These are phyloP conservation scores for Aspidoscelis tigris DNA, from an alignment of 2,113 vertebrate genomes.

Conservation along the genomic window DNA sequence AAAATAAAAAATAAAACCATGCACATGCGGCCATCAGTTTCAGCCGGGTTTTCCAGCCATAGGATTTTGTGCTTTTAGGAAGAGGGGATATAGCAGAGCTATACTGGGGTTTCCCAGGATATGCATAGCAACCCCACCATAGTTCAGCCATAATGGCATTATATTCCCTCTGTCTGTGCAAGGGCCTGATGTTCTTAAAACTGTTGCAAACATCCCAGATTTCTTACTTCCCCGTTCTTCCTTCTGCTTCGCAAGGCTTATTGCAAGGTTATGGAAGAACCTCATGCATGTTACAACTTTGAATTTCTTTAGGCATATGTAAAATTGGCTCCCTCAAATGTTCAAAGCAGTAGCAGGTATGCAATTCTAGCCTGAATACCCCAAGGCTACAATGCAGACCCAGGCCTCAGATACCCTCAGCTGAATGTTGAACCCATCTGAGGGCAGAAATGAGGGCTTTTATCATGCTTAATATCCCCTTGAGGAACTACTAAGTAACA, in stretches of 20 bases:
- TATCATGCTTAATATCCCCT: slow-evolving; percentile 45
- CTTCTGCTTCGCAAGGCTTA: neutral
- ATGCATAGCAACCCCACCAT: too few species aligned
- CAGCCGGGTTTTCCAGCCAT: too few species aligned
- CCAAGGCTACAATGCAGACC: neutral
- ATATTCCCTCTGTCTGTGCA: neutral
- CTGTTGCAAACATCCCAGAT: neutral
- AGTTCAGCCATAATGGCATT: too few species aligned
- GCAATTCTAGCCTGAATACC: slow-evolving; percentile 43
- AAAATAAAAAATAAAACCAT: neutral
- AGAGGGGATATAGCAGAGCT: too few species aligned
- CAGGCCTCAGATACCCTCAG: neutral
- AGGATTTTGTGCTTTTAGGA: too few species aligned
- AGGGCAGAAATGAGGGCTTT: neutral
- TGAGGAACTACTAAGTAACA: slow-evolving; percentile 52
- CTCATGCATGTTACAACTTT: slow-evolving; percentile 5
- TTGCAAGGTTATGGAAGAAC: neutral
- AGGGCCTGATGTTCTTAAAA: neutral
- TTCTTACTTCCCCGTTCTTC: neutral
- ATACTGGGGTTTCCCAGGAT: too few species aligned
- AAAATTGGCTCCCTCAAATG: neutral
- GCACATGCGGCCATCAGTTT: too few species aligned
- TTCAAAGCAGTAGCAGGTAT: slow-evolving; percentile 20
- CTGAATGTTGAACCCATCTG: neutral
- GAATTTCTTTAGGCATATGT: slow-evolving; percentile 1